Evolutionary conservation across 2,888 invertebrate genomes (phyloP).

Genomic region (Erebia epiphron): DNA sequence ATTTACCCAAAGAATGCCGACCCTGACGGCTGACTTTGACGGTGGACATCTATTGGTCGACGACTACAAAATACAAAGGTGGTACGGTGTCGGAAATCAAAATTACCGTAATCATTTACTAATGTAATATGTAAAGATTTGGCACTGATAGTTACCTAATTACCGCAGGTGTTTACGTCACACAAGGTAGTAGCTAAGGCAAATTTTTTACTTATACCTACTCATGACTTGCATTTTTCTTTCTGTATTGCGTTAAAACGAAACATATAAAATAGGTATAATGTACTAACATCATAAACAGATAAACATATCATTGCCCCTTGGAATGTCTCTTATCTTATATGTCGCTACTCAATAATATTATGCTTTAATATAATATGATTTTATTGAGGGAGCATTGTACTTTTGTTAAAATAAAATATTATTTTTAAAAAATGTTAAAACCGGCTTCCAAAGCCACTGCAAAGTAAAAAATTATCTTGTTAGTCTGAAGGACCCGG

Average conservation of each 20-base stretch:
- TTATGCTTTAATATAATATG: neutral
- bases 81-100: neutral
- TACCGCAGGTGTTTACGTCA: neutral
- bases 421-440: neutral
- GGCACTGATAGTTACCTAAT: neutral
- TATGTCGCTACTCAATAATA: neutral
- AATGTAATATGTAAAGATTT: neutral
- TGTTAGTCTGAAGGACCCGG: neutral
- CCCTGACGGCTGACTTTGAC: too few species aligned
- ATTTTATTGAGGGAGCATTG: slow-evolving; percentile 5
- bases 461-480: too few species aligned
- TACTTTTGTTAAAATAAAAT: neutral
- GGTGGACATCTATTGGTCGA: too few species aligned
- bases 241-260: neutral
- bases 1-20: too few species aligned
- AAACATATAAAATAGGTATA: neutral
- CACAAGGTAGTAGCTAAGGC: neutral
- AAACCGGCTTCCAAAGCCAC: too few species aligned
- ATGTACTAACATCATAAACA: slow-evolving; percentile 2
- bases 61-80: too few species aligned
- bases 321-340: slow-evolving; percentile 16
- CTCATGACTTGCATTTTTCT: slow-evolving; percentile 2
- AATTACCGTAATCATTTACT: neutral
- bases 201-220: neutral
- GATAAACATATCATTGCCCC: slow-evolving; percentile 20